A percentile compares a stretch with the other conserved stretches of the same genome.
These are phyloP conservation scores for Lates japonicus DNA, from an alignment of 2,797 vertebrate genomes.

Conservation along the genomic window DNA sequence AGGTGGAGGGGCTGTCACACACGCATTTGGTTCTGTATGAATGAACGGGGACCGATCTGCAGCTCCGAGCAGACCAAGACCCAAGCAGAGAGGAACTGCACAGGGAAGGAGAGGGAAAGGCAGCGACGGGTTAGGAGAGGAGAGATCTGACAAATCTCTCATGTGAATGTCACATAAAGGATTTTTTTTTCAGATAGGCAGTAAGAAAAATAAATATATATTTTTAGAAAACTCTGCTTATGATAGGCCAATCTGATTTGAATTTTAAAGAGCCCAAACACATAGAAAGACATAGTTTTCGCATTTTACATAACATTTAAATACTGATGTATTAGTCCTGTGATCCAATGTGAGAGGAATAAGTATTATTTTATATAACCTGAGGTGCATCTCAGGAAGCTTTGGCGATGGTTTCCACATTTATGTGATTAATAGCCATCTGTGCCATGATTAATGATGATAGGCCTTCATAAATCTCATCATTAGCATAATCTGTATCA, in stretches of 20 bases:
- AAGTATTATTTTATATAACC: slow-evolving; percentile 4
- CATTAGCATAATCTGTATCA: slow-evolving; percentile 44
- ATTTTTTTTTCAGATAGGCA: background rate
- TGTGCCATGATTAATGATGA: slow-evolving; percentile 46
- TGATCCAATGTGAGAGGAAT: background rate
- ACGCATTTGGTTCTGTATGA: slow-evolving; percentile 97
- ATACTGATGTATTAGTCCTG: background rate
- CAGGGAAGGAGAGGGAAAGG: slow-evolving; percentile 68
- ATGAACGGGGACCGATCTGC: slow-evolving; percentile 96
- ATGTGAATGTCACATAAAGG: slow-evolving; percentile 35
- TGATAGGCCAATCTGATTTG: background rate
- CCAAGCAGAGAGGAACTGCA: slow-evolving; percentile 94
- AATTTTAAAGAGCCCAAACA: background rate
- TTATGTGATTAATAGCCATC: slow-evolving; percentile 40
- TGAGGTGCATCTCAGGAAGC: slow-evolving; percentile 6
- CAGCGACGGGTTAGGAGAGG: slow-evolving; percentile 72
- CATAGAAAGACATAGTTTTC: background rate
- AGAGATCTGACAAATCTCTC: slow-evolving; percentile 66
- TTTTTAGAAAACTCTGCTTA: background rate
- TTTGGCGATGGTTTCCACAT: slow-evolving; percentile 19
- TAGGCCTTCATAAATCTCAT: slow-evolving; percentile 50
- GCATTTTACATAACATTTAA: background rate
- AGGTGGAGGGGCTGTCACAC: slow-evolving; percentile 98
- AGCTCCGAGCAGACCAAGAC: slow-evolving; percentile 97
- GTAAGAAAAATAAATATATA: background rate